Base-by-base conservation (phyloP, 2,797 vertebrate genomes). In the Pristis pectinata region DNA sequence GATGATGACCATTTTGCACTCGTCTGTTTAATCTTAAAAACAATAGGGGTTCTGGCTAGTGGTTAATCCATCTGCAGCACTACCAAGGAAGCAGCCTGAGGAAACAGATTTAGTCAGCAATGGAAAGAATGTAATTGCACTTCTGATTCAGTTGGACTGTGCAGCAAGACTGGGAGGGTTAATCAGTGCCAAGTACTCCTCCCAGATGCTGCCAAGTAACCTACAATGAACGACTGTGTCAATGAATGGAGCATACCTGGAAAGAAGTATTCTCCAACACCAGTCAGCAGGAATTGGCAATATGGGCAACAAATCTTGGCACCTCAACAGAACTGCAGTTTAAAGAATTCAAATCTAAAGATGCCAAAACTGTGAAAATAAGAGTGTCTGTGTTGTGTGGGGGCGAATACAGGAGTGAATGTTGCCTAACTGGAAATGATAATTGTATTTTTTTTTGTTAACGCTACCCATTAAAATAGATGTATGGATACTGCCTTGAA, bases 31-130 rank as follows among this genome's bases (percentile, higher is more conserved):
- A 89, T 37, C 59, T 89, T 59, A 15, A 15, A 41, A 49, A 85
- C 34, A 19, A 7, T 37, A 64, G 5, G 17, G 34, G 6, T 61
- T 89, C 56, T 61, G 34, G 34, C 34, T 89, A 85, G 34, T n/a
- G n/a, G 19, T n/a, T 89, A 89, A 89, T 37, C 34, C n/a, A 77
- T 77, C 11, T 77, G 34, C 10, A 77, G 30, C 11, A 9, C 74
- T 34, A 8, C 34, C 74, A 77, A n/a, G 74, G 74, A 77, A 34
- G 30, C 59, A 34, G 56, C 85, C 11, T 17, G 17, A 61, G 17
- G 19, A n/a, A 91, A 91, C 56, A 89, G 30, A 91, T 91, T 64
- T 91, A 64, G 59, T 91, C 87, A 67, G 37, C 17, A 91, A 8
- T 91, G 59, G n/a, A 41, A 11, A 41, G 8, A n/a, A 37, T 37